Evolutionary conservation across 1,140 invertebrate genomes (phyloP).

Genomic region (Hylaeus anthracinus): DNA sequence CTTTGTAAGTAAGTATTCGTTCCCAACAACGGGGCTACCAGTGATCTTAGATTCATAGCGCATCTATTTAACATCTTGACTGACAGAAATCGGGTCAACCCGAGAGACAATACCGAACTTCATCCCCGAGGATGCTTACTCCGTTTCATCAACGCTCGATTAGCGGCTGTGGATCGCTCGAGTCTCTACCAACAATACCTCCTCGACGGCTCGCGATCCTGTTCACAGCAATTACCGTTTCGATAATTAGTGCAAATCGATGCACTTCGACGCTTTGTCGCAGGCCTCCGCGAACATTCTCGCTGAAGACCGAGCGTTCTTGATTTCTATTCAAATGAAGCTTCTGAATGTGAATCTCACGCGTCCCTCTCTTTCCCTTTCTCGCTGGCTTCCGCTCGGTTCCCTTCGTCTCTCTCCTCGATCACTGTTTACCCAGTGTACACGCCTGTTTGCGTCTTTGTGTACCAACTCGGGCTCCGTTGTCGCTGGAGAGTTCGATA

Average conservation of each 20-base stretch:
- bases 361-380: neutral
- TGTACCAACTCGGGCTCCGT: slow-evolving; percentile 9
- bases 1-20: too few species aligned
- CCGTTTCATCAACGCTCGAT: slow-evolving; percentile 28
- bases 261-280: slow-evolving; percentile 33
- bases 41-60: too few species aligned
- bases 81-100: too few species aligned
- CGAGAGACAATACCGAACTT: neutral
- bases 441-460: slow-evolving; percentile 33
- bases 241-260: slow-evolving; percentile 45
- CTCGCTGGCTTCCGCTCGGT: neutral
- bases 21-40: too few species aligned
- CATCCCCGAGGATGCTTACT: slow-evolving; percentile 13
- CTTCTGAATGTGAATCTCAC: slow-evolving; percentile 10
- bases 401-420: neutral
- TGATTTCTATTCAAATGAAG: slow-evolving; percentile 49
- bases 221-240: slow-evolving; percentile 34
- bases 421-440: slow-evolving; percentile 17
- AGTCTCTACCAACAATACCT: slow-evolving; percentile 11
- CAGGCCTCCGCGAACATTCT: slow-evolving; percentile 9
- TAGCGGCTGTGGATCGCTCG: slow-evolving; percentile 16
- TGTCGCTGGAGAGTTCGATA: slow-evolving; percentile 31
- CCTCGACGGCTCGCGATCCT: slow-evolving; percentile 7
- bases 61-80: too few species aligned
- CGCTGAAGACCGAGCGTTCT: slow-evolving; percentile 22